These are phyloP conservation scores for Chamaetylas fuelleborni DNA, from an alignment of 2,113 vertebrate genomes.

Conservation along the genomic window DNA sequence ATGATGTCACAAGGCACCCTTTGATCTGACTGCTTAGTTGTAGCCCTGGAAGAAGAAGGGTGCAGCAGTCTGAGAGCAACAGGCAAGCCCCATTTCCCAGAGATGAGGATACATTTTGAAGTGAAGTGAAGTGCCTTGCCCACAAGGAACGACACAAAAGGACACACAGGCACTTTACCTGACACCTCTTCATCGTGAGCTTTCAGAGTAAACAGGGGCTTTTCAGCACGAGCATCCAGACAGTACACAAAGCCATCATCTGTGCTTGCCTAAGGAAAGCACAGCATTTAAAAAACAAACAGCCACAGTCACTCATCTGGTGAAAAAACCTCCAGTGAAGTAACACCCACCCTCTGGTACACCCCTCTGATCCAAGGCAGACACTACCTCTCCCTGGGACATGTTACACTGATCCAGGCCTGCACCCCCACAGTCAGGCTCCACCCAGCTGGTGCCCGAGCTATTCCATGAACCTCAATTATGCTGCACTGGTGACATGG, in stretches of 20 bases:
- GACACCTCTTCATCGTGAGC: conserved; percentile 94
- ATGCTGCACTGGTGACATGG: neutral
- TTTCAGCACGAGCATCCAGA: conserved; percentile 92
- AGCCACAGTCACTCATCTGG: neutral
- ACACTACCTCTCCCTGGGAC: neutral
- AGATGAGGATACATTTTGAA: neutral
- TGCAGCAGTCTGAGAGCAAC: neutral
- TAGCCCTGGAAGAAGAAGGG: conserved; percentile 77
- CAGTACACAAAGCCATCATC: conserved; percentile 97
- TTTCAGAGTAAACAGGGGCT: conserved; percentile 90
- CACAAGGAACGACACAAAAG: neutral
- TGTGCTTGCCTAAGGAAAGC: conserved; percentile 86
- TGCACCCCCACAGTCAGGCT: neutral
- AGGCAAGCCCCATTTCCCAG: neutral
- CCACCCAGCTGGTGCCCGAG: neutral
- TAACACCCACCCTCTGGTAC: neutral
- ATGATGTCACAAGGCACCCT: conserved; percentile 93
- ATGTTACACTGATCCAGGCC: neutral
- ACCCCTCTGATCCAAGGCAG: neutral
- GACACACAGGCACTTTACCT: conserved; percentile 69
- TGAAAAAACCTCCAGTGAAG: neutral
- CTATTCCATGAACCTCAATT: neutral
- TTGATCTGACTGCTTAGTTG: conserved; percentile 93
- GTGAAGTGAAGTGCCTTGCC: neutral
- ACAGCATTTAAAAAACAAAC: neutral